Base-by-base conservation (phyloP, 2,797 vertebrate genomes). In the Micromesistius poutassou region DNA sequence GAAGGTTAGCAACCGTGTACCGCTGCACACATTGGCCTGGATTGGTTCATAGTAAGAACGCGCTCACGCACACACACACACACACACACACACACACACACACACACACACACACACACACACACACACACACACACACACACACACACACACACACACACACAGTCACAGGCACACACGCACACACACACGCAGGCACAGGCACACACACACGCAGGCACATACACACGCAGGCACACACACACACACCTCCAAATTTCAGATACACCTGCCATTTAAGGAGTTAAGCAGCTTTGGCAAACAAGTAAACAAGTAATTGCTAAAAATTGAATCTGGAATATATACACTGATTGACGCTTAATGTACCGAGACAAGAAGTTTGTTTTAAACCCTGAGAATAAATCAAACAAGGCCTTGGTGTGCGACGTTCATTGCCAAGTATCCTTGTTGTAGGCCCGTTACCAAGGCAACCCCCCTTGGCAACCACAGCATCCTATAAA, bases 361-460 rank as follows among this genome's bases (percentile, higher is more conserved):
- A 66, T 66, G 25, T 25, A 28, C 62, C 62, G 62, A 66, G 62
- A 66, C 62, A 28, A 66, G 62, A 28, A 68, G 66, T 79, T 36
- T 50, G 71, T 75, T 38, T 74, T 76, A 70, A 85, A 77, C 77
- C 0, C 55, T n/a, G 73, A 79, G 9, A 50, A 50, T 50, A 62
- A n/a, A 62, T 62, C 22, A 50, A 73, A 83, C 77, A 78, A 68
- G 78, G 76, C 80, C 80, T 81, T 83, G 31, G 22, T 75, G 79
- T 85, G 84, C 82, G 1, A 5, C 76, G 76, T 81, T 36, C 76
- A 77, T 79, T 81, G 83, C 84, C 78, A 62, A 3, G 76, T 70
- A 77, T 72, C 50, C 50, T 75, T 73, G 73, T 78, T 74, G 55
- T 46, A 81, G 62, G 72, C 77, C 76, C 74, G 74, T 40, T 77